A percentile compares a stretch with the other conserved stretches of the same genome.
These are phyloP conservation scores for Tetrapedia diversipes DNA, from an alignment of 2,888 invertebrate species.

Conservation along the genomic window DNA sequence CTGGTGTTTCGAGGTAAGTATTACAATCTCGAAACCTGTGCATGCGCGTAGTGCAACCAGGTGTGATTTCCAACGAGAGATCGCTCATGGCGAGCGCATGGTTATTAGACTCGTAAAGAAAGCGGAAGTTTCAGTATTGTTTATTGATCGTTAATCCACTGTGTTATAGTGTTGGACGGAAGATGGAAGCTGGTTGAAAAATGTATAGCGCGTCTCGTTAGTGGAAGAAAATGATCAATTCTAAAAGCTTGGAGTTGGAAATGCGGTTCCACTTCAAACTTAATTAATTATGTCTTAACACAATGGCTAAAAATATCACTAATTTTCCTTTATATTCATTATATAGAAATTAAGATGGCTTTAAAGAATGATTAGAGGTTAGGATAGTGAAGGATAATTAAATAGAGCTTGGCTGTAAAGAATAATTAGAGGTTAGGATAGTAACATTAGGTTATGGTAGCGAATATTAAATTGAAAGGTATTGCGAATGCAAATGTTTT, in stretches of 20 bases:
- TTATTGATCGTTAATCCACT: neutral
- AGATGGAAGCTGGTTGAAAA: neutral
- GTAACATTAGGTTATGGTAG: too few species aligned
- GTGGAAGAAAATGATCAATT: too few species aligned
- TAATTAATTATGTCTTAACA: neutral
- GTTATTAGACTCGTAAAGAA: neutral
- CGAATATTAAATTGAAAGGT: too few species aligned
- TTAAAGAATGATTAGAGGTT: too few species aligned
- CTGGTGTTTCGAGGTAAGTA: slow-evolving; percentile 62
- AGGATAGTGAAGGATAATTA: too few species aligned
- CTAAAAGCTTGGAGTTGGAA: neutral
- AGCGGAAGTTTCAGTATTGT: slow-evolving; percentile 17
- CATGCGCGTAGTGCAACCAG: slow-evolving; percentile 22
- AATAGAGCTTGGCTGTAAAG: too few species aligned
- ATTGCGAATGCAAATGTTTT: too few species aligned
- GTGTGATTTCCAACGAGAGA: slow-evolving; percentile 48
- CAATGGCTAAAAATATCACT: neutral
- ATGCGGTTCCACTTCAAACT: neutral
- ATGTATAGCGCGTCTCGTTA: neutral
- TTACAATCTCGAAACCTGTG: slow-evolving; percentile 45
- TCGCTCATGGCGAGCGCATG: slow-evolving; percentile 3
- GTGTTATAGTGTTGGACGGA: neutral
- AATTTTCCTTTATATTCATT: too few species aligned
- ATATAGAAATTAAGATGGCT: too few species aligned
- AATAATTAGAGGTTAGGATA: too few species aligned